Evolutionary conservation across 2,113 vertebrate genomes (phyloP).

Genomic region (Hemichromis elongatus): DNA sequence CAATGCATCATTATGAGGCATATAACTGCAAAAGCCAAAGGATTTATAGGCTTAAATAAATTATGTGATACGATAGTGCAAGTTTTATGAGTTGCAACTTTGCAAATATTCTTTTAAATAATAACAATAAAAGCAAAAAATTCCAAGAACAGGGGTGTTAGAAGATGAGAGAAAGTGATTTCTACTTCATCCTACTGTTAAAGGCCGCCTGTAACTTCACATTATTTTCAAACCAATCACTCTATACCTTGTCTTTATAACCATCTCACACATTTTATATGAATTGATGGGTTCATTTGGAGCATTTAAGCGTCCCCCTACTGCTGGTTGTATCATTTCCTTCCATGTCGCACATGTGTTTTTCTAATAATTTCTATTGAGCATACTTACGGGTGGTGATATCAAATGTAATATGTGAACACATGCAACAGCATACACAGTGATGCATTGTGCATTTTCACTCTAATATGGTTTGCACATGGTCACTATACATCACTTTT

Average conservation of each 20-base stretch:
- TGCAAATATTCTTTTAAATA: constrained; percentile 62
- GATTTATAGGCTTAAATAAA: constrained; percentile 65
- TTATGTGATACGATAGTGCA: constrained; percentile 54
- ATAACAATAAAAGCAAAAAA: constrained; percentile 47
- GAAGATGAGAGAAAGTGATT: constrained; percentile 6
- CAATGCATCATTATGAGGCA: constrained; percentile 65
- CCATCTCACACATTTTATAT: constrained; percentile 15
- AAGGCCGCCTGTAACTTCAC: constrained; percentile 13
- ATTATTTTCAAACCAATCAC: not conserved
- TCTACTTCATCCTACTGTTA: not conserved
- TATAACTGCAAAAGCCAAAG: constrained; percentile 58
- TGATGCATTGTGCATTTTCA: constrained; percentile 58
- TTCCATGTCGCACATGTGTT: constrained; percentile 16
- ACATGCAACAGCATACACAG: constrained; percentile 5
- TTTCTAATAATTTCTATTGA: constrained; percentile 33
- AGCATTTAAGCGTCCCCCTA: not conserved
- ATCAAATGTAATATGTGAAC: not conserved
- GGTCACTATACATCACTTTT: constrained; percentile 65
- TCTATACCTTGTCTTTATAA: constrained; percentile 16
- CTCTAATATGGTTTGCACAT: constrained; percentile 49
- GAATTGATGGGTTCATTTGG: constrained; percentile 33
- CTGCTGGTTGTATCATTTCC: constrained; percentile 6
- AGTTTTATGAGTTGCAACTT: constrained; percentile 60
- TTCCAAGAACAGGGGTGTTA: not conserved
- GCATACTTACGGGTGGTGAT: not conserved